Conservation (phyloP, 2,797 vertebrate genomes). For the Falco peregrinus region DNA sequence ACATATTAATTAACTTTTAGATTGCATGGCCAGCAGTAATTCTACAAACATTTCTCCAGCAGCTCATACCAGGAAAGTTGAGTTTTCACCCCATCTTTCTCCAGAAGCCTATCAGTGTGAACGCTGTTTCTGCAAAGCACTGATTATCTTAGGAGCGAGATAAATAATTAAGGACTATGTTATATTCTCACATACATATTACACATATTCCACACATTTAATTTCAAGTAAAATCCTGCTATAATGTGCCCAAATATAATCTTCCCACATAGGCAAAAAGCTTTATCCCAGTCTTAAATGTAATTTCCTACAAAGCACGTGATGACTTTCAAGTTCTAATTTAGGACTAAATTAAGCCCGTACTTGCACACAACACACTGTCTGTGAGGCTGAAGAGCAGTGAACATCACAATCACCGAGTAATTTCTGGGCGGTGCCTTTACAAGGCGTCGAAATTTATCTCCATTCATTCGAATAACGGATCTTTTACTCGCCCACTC, state of each 20-base stretch:
- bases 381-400: constrained; percentile 93
- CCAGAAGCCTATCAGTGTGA: background rate
- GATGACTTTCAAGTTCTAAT: background rate
- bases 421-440: constrained; percentile 96
- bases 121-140: background rate
- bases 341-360: constrained; percentile 45
- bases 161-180: background rate
- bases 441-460: constrained; percentile 93
- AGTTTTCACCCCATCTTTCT: background rate
- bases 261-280: rapidly evolving
- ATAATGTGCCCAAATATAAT: background rate
- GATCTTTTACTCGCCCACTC: constrained; percentile 94
- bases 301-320: background rate
- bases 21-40: background rate
- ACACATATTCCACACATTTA: background rate
- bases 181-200: background rate
- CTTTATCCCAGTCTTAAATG: background rate
- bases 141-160: background rate
- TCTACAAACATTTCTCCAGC: background rate
- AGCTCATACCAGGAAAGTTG: background rate
- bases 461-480: constrained; percentile 93
- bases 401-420: constrained; percentile 96
- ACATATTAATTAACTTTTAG: background rate
- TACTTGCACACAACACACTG: constrained; percentile 97
- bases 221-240: background rate